Conservation (phyloP, 2,113 vertebrate genomes). For the Gambusia holbrooki region DNA sequence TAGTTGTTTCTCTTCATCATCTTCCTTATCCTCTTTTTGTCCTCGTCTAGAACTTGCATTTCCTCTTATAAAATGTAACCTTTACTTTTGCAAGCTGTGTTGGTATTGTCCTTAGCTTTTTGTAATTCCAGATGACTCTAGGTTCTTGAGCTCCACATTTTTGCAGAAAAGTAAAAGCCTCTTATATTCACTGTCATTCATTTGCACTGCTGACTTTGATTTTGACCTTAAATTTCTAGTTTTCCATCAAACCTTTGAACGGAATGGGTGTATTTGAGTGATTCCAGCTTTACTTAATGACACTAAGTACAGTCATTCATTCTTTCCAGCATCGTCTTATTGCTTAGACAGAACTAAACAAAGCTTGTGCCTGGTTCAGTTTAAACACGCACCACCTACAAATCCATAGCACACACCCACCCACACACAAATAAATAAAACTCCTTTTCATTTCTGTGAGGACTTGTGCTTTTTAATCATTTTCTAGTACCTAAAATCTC, state of each 20-base stretch:
- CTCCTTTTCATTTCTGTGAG: constrained; percentile 35
- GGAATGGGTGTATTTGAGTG: neutral
- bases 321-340: neutral
- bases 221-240: neutral
- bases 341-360: constrained; percentile 14
- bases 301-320: constrained; percentile 12
- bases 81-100: constrained; percentile 17
- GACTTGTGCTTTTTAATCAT: constrained; percentile 67
- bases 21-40: constrained; percentile 10
- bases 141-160: neutral
- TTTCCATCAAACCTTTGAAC: neutral
- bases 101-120: neutral
- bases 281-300: neutral
- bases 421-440: constrained; percentile 39
- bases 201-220: neutral
- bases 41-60: constrained; percentile 54
- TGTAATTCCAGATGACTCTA: constrained; percentile 13
- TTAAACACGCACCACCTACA: constrained; percentile 33
- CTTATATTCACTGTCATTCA: neutral
- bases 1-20: neutral
- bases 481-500: constrained; percentile 42
- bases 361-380: constrained; percentile 4
- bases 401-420: constrained; percentile 12
- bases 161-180: neutral
- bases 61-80: constrained; percentile 53